phyloP scores from a whole-genome alignment of 2,797 vertebrate genomes.

The Eupleurogrammus muticus region DNA sequence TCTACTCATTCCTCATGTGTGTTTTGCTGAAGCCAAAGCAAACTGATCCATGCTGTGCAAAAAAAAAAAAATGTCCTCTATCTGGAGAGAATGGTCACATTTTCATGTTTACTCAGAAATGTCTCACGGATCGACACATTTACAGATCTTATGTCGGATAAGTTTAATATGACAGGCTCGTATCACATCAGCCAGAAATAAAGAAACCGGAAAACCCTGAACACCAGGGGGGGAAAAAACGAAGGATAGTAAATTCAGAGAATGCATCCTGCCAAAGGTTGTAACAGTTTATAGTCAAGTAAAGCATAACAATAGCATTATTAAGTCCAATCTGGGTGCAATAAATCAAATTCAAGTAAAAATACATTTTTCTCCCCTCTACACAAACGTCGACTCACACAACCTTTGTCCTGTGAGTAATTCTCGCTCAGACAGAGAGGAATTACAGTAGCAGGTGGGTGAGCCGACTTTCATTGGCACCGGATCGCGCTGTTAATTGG shows the following conservation, averaged over 20 bases:
- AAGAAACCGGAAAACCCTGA: neutral
- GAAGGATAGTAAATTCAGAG: neutral
- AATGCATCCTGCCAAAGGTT: neutral
- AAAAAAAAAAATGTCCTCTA: neutral
- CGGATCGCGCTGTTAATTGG: constrained; percentile 34
- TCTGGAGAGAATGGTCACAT: neutral
- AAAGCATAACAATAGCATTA: neutral
- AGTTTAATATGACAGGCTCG: neutral
- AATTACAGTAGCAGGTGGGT: constrained; percentile 6
- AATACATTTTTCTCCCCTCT: neutral
- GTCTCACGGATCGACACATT: neutral
- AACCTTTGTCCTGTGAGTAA: constrained; percentile 23
- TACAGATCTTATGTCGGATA: neutral
- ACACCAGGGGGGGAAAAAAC: neutral
- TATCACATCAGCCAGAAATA: neutral
- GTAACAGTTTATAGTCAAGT: neutral
- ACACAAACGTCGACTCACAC: neutral
- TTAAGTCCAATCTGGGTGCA: neutral
- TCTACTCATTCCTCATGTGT: neutral
- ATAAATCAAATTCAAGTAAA: neutral
- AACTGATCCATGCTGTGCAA: constrained; percentile 4
- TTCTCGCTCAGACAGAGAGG: constrained; percentile 10
- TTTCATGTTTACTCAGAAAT: neutral
- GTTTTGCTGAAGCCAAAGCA: neutral
- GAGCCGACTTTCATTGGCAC: constrained; percentile 19